Evolutionary conservation across 2,797 vertebrate genomes (phyloP), one percentile per base, ranked within the genome.

Genomic region (Lepus oiostolus): DNA sequence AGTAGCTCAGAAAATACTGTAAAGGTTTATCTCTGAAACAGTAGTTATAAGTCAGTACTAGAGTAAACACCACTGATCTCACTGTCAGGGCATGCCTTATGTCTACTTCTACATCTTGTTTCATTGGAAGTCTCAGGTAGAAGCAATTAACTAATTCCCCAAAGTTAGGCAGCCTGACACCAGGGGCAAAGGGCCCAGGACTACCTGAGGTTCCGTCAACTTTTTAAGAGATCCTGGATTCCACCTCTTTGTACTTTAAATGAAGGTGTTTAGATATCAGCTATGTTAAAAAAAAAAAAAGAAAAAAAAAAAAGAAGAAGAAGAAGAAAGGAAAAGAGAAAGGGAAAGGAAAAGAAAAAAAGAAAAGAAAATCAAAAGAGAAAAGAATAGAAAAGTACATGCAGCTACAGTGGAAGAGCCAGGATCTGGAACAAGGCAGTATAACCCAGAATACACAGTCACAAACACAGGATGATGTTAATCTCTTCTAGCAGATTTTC

Each of bases 101-200:
- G 3, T 30, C 21, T 28, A 17, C 62, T 11, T 7, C 24, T 38
- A 7, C 5, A 22, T 19, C 14, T 16, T 28, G 54, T 70, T 35
- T 50, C 47, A 7, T 26, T 65, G 54, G 2, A n/a, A 71, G 4
- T 35, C 9, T 79, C 60, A 50, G 12, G 10, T 38, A 74, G 76
- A 21, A 47, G 7, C 10, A 3, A 60, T 1, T 65, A 32, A 71
- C 1, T 63, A 8, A 26, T 35, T 26, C 35, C 24, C 17, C 47
- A 35, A 11, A 9, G 4, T 11, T 28, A 42, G 9, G 11, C 14
- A 10, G 16, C 4, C 24, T 22, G 12, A 8, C 12, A 62, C 42
- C 7, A 4, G 52, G n/a, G 32, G 12, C 32, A 1, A 3, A 4
- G 35, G 32, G 14, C 2, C 5, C 13, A 42, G 4, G 32, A 7